A percentile compares a stretch with the other conserved stretches of the same genome.
Conservation (phyloP, 2,888 invertebrate genomes). For the Lymantria monacha region DNA sequence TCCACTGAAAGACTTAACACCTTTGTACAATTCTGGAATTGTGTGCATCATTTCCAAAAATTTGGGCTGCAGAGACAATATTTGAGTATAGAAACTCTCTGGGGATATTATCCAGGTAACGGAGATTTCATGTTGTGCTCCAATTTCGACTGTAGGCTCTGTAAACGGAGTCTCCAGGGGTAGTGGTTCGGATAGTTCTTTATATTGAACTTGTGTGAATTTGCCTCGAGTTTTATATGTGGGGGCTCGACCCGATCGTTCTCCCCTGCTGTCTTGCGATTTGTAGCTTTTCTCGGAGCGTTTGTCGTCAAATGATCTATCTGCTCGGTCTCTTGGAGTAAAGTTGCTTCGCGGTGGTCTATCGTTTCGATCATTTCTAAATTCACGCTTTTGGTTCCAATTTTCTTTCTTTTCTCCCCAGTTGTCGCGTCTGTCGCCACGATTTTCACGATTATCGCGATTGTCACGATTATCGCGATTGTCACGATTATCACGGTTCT, state of each 20-base stretch:
- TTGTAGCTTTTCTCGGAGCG: conserved; percentile 57
- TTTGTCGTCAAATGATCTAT: conserved; percentile 57
- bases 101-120: conserved; percentile 91
- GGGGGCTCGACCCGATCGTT: conserved; percentile 48
- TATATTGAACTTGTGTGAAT: conserved; percentile 61
- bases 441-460: conserved; percentile 16
- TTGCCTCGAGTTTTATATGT: conserved; percentile 57
- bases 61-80: conserved; percentile 71
- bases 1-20: conserved; percentile 63
- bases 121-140: conserved; percentile 80
- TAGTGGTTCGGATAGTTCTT: conserved; percentile 69
- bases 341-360: conserved; percentile 56
- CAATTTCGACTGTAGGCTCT: conserved; percentile 70
- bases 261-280: conserved; percentile 49
- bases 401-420: conserved; percentile 42
- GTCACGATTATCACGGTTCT: conserved; percentile 23
- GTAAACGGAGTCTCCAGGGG: conserved; percentile 72
- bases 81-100: conserved; percentile 86
- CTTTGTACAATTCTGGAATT: conserved; percentile 86
- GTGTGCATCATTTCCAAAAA: conserved; percentile 87
- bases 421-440: conserved; percentile 39
- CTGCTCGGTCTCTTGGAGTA: conserved; percentile 62
- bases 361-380: conserved; percentile 47
- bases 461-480: conserved; percentile 29
- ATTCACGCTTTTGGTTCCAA: conserved; percentile 34